These are phyloP conservation scores for Cyanoderma ruficeps DNA, from an alignment of 2,113 vertebrate species.

Conservation along the genomic window DNA sequence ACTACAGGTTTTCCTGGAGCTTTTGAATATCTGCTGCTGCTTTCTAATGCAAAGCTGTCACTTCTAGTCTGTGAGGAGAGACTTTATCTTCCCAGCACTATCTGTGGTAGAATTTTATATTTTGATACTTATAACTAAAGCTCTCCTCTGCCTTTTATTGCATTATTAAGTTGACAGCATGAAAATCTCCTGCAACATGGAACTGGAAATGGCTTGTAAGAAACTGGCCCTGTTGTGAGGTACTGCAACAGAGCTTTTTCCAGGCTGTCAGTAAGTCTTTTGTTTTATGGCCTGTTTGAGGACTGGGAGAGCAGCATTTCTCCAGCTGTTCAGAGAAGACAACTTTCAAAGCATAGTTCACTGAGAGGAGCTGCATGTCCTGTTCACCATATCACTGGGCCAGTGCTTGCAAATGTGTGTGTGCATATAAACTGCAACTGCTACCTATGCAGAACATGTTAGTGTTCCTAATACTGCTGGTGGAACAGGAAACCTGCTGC, in stretches of 20 bases:
- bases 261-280: not conserved
- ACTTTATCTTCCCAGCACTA: not conserved
- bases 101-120: slow-evolving; percentile 20
- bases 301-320: not conserved
- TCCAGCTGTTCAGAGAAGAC: not conserved
- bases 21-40: slow-evolving; percentile 13
- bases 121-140: slow-evolving; percentile 44
- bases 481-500: not conserved
- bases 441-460: not conserved
- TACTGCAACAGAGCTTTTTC: not conserved
- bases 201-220: not conserved
- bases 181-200: slow-evolving; percentile 5
- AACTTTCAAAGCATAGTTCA: not conserved
- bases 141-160: slow-evolving; percentile 43
- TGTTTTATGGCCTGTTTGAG: not conserved
- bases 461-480: not conserved
- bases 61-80: slow-evolving; percentile 25
- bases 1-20: slow-evolving; percentile 49
- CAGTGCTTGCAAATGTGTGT: not conserved
- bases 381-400: not conserved
- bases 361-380: not conserved
- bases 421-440: not conserved
- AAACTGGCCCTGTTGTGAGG: not conserved
- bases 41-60: slow-evolving; percentile 37
- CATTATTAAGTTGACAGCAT: slow-evolving; percentile 36